Conservation (phyloP, 1,140 invertebrate species). For the Polypedilum pembai region DNA sequence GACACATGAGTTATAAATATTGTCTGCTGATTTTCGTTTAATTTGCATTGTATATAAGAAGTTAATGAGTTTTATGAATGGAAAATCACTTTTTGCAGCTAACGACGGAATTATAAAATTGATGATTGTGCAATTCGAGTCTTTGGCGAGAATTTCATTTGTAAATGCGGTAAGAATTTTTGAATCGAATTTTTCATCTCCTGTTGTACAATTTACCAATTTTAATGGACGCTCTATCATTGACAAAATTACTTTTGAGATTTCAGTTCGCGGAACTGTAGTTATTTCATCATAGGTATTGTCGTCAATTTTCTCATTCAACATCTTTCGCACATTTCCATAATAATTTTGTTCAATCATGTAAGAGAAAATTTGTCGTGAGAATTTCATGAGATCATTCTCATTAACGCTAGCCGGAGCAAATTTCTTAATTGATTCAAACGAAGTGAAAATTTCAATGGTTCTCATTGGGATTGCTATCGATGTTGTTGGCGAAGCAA, state of each 20-base stretch:
- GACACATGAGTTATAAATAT: neutral
- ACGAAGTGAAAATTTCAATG: conserved; percentile 67
- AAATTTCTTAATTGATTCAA: conserved; percentile 47
- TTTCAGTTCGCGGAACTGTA: conserved; percentile 60
- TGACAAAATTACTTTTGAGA: conserved; percentile 65
- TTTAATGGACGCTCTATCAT: conserved; percentile 66
- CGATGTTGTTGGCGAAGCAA: conserved; percentile 36
- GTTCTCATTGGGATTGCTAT: conserved; percentile 69
- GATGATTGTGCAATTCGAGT: conserved; percentile 50
- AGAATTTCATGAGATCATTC: conserved; percentile 41
- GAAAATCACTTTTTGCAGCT: conserved; percentile 45
- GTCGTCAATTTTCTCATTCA: conserved; percentile 61
- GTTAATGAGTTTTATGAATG: conserved; percentile 46
- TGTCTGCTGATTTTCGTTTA: neutral
- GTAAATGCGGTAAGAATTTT: conserved; percentile 42
- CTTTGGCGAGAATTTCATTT: conserved; percentile 46
- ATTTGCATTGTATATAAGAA: conserved; percentile 34
- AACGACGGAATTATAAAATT: conserved; percentile 51
- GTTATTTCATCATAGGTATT: conserved; percentile 57
- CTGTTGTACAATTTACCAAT: conserved; percentile 40
- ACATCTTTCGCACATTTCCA: conserved; percentile 55
- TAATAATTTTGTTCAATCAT: conserved; percentile 58
- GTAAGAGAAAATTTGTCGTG: conserved; percentile 42
- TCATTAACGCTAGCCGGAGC: conserved; percentile 44
- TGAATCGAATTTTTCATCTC: conserved; percentile 30